Evolutionary conservation across 1,140 invertebrate species (phyloP), one percentile per base, ranked within the genome.

Genomic region (Drosophila obscura): DNA sequence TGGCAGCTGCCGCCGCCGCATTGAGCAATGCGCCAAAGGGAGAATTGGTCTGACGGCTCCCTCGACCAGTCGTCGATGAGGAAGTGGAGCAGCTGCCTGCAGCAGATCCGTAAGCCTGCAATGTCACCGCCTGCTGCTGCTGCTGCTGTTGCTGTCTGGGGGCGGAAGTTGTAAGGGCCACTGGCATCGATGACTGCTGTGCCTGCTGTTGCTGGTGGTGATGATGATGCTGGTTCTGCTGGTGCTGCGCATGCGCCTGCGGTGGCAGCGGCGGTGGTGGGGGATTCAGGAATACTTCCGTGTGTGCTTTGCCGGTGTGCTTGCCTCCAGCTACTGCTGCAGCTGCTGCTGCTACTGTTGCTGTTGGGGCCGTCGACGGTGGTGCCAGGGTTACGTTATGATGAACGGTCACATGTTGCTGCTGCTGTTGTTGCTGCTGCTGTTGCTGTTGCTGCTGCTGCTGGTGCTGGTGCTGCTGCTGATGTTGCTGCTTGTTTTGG

Each of bases 401-500:
- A 52, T 90, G 62, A 51, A 77, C 55, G 43, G n/a, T 69, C 57
- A 79, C 58, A 9, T 79, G 84, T 51, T 66, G 56, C 0, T 61
- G 53, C 41, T 53, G 66, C 3, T 65, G 68, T 1, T 74, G 78
- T 4, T 69, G 77, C 0, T 51, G 73, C 2, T 51, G 73, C 2
- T 48, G 61, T 9, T 73, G 69, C 1, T 64, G 73, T 0, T 77
- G 66, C n/a, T 65, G 68, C 4, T 74, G 78, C 5, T 69, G 77
- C 0, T 51, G 73, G 1, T 51, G 73, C 2, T 48, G 61, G 7
- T 73, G 69, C 1, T 65, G 73, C 0, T 77, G 66, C n/a, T 77
- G 77, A 24, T 71, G 80, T 31, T 82, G 82, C 15, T 88, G 88
- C 53, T 90, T 91, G 55, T 91, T 91, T 90, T 91, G 90, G 88